Base-by-base conservation (phyloP, 1,140 invertebrate species). In the Musca vetustissima region DNA sequence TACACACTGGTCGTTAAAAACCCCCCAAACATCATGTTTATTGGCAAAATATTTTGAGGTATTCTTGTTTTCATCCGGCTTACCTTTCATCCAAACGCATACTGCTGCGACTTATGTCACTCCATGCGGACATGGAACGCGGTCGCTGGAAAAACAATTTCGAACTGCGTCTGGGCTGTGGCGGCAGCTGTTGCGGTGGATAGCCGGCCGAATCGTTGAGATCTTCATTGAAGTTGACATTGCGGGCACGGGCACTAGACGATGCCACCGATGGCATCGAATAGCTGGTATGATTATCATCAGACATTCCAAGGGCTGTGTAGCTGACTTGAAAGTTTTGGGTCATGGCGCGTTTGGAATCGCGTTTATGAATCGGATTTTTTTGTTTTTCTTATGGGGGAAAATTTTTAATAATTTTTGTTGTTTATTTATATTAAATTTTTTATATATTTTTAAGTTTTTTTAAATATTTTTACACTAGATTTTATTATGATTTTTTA, bases 111-210 rank as follows among this genome's bases (percentile, higher is more conserved):
- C 91, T 92, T 76, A 93, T 88, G 76, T 93, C 91, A 77, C 91
- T 92, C 91, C 91, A 93, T 4, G 91, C 91, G 75, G 91, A 93
- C 91, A 93, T 91, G 69, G 91, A 92, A n/a, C 90, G 75, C 76
- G 89, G 85, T 68, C 90, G 75, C 76, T 89, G 80, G 70, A 83
- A 82, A 64, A 83, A 73, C 17, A 77, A 78, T 71, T 80, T 81
- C 53, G 81, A 83, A 50, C 79, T 79, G 28, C 81, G 75, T n/a
- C 81, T 72, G 74, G 83, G 84, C 78, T 79, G 70, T 74, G 83
- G 84, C 78, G 79, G 69, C 73, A 71, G 82, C 84, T 80, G 70
- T 78, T 71, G 85, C 86, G 61, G 89, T 87, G 15, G 88, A 83
- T 70, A 88, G 81, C 53, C 89, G 83, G 64, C 86, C 86, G 50